Percentiles rank a stretch among this genome's conserved stretches.
phyloP scores from a whole-genome alignment of 2,113 vertebrate genomes.

The Turnix velox region DNA sequence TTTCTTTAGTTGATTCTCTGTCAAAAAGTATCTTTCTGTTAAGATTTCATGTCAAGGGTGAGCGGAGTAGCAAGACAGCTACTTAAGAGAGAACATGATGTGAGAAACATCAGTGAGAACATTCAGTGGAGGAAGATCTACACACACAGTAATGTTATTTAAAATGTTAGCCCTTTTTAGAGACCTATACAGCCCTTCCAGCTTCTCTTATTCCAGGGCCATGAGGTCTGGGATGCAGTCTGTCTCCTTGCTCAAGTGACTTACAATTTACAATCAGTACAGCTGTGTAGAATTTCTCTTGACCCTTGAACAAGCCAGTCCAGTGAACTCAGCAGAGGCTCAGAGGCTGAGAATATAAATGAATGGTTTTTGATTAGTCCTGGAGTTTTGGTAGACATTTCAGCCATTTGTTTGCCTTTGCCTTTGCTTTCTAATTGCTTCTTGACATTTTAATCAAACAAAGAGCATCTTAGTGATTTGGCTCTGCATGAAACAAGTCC shows the following conservation, averaged over 20 bases:
- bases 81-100: background rate
- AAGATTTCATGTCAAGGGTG: background rate
- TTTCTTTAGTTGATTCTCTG: background rate
- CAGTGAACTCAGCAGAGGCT: background rate
- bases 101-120: background rate
- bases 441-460: constrained; percentile 47
- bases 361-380: background rate
- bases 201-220: background rate
- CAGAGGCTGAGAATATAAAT: background rate
- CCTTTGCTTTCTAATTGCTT: constrained; percentile 1
- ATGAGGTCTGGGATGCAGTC: background rate
- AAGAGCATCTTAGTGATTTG: constrained; percentile 6
- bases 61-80: background rate
- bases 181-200: background rate
- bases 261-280: background rate
- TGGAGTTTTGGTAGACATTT: background rate
- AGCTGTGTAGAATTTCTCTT: background rate
- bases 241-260: background rate
- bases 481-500: background rate
- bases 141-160: background rate
- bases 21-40: background rate
- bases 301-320: background rate
- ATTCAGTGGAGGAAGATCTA: background rate
- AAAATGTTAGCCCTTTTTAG: background rate
- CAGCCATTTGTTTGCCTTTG: background rate